Evolutionary conservation across 2,888 invertebrate genomes (phyloP), one percentile per base, ranked within the genome.

Genomic region (Lumbricus terrestris): DNA sequence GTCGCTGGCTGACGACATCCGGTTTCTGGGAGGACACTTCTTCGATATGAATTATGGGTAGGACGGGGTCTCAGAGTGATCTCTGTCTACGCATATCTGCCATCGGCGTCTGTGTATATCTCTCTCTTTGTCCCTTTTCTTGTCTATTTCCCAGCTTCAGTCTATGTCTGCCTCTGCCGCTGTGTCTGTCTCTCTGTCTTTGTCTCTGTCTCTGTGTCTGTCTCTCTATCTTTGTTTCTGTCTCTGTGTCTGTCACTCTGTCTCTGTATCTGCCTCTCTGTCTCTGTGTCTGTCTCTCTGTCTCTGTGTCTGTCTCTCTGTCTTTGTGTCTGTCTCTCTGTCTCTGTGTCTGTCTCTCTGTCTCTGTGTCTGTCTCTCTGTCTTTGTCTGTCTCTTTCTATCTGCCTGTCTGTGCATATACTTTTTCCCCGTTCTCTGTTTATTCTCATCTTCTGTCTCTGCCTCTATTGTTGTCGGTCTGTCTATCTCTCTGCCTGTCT

Each of bases 1-100:
- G 69, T 69, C 69, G 69, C 69, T n/a, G 16, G 69, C 69, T 42
- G 54, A 54, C 47, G 40, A 40, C 47, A 47, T 69, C 69, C n/a
- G 69, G 69, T 69, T 69, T 69, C 69, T 69, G 69, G 69, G 69
- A 69, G 69, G 69, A 69, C 69, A 69, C 69, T 69, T n/a, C 69
- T 69, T n/a, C 6, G 69, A 69, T n/a, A n/a, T 69, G 69, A 69
- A 69, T 69, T n/a, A 69, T 69, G n/a, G 69, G 69, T 69, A 69
- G 69, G 69, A 69, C 0, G 69, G 20, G 47, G 47, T 47, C 20
- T 47, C 23, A 47, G 20, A 47, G 23, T 29, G 69, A 8, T 69
- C 69, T 69, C 11, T n/a, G 69, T 69, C 8, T 69, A 69, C n/a
- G 69, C 13, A n/a, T 69, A 15, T 69, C 4, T 54, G n/a, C 69